Evolutionary conservation across 30 jellyfish, hydroid and myxozoan species (phyloP).

Genomic region (Chrysaora quinquecirrha): DNA sequence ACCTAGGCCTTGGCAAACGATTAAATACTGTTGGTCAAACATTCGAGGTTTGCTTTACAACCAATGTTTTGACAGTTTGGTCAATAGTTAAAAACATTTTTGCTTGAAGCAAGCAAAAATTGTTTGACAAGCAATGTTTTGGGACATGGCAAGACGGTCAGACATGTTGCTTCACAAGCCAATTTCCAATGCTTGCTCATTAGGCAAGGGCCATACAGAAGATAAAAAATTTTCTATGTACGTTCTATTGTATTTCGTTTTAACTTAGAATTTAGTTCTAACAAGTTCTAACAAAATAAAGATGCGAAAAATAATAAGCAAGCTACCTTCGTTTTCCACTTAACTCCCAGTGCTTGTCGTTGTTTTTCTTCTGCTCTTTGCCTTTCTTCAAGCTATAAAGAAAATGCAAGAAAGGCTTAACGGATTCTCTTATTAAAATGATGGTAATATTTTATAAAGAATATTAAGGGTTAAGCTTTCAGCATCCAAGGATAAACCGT

Average conservation of each 20-base stretch:
- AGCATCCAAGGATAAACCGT: no score
- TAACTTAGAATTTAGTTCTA: background rate
- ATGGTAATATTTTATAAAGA: background rate
- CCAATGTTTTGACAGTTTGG: no score
- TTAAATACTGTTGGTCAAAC: no score
- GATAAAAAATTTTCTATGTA: background rate
- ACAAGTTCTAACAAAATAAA: background rate
- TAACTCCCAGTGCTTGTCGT: constrained; percentile 59
- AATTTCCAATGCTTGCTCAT: background rate
- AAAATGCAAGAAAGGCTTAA: background rate
- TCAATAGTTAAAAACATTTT: no score
- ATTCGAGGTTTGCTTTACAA: no score
- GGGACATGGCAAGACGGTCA: no score
- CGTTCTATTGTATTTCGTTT: background rate
- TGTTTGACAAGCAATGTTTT: no score
- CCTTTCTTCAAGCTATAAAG: constrained; percentile 73
- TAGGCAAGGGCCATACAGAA: background rate
- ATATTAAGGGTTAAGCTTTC: no score
- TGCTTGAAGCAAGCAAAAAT: no score
- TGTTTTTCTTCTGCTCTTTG: constrained; percentile 80
- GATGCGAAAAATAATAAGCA: background rate
- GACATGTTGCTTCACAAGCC: background rate
- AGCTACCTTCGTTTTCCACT: constrained; percentile 77
- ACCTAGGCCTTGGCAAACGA: background rate
- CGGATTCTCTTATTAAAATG: background rate